Conservation (phyloP, 2,888 invertebrate genomes). For the Limnephilus marmoratus region DNA sequence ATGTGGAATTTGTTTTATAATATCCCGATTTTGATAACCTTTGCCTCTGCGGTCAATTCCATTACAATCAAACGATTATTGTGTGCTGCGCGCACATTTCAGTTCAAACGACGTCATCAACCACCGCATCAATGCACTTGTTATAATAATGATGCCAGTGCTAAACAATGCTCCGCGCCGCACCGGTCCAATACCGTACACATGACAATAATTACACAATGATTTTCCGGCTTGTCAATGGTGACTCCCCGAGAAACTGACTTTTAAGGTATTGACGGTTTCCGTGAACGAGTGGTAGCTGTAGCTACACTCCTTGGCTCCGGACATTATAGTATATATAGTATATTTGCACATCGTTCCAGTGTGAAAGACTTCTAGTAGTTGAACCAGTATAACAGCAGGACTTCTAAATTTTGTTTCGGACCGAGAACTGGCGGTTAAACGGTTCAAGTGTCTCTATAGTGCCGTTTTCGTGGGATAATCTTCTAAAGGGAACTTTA, state of each 20-base stretch:
- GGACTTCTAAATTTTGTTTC: no score
- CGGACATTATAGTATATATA: not conserved
- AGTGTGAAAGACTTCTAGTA: not conserved
- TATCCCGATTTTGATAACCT: not conserved
- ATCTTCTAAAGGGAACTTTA: no score
- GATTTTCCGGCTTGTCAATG: not conserved
- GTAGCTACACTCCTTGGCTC: not conserved
- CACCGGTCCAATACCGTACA: not conserved
- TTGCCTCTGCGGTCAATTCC: slow-evolving; percentile 5
- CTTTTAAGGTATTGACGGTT: not conserved
- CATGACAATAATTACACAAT: not conserved
- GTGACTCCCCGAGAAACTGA: not conserved
- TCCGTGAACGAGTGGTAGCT: not conserved
- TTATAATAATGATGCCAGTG: not conserved
- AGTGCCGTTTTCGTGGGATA: no score
- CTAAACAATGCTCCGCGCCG: not conserved
- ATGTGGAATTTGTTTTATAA: slow-evolving; percentile 14
- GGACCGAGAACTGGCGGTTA: no score
- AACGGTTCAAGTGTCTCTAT: no score
- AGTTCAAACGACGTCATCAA: not conserved
- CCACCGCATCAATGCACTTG: not conserved
- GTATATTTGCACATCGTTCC: not conserved
- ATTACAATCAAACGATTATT: not conserved
- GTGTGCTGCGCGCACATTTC: not conserved
- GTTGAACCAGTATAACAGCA: no score